Percentiles rank a stretch among this genome's conserved stretches.
Conservation (phyloP, 2,113 vertebrate genomes). For the Poicephalus gulielmi region DNA sequence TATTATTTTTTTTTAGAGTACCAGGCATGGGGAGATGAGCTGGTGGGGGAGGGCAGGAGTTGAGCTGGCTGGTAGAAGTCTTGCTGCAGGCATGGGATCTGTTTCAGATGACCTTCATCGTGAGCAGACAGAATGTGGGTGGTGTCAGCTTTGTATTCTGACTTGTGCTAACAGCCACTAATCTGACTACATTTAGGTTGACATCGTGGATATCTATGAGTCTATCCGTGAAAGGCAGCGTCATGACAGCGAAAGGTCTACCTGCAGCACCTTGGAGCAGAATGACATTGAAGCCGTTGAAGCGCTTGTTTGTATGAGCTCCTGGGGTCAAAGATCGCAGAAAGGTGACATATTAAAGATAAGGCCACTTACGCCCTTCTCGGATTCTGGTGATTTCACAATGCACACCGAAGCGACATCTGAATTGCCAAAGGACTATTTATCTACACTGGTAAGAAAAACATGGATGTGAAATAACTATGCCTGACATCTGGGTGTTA, state of each 20-base stretch:
- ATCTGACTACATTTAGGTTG: slow-evolving; percentile 80
- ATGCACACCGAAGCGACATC: slow-evolving; percentile 16
- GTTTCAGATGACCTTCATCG: slow-evolving; percentile 21
- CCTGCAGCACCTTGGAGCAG: slow-evolving; percentile 82
- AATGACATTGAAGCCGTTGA: slow-evolving; percentile 95
- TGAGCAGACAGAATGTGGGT: slow-evolving; percentile 11
- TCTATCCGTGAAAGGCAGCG: slow-evolving; percentile 83
- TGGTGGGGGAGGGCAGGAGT: neutral
- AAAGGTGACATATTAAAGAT: slow-evolving; percentile 76
- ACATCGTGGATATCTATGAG: slow-evolving; percentile 79
- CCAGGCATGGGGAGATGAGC: neutral
- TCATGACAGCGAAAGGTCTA: slow-evolving; percentile 81
- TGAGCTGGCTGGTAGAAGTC: neutral
- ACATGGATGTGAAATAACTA: neutral
- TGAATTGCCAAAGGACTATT: slow-evolving; percentile 84
- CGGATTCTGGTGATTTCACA: slow-evolving; percentile 92
- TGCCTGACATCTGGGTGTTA: neutral
- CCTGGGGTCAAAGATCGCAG: slow-evolving; percentile 88
- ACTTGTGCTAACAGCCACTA: slow-evolving; percentile 54
- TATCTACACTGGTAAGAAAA: slow-evolving; percentile 89
- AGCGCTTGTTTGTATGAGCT: slow-evolving; percentile 97
- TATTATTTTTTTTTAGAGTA: neutral
- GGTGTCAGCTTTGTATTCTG: neutral
- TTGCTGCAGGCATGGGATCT: neutral
- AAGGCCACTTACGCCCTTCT: slow-evolving; percentile 92